These are phyloP conservation scores for Characodon lateralis DNA, from an alignment of 2,797 vertebrate genomes.

Conservation along the genomic window DNA sequence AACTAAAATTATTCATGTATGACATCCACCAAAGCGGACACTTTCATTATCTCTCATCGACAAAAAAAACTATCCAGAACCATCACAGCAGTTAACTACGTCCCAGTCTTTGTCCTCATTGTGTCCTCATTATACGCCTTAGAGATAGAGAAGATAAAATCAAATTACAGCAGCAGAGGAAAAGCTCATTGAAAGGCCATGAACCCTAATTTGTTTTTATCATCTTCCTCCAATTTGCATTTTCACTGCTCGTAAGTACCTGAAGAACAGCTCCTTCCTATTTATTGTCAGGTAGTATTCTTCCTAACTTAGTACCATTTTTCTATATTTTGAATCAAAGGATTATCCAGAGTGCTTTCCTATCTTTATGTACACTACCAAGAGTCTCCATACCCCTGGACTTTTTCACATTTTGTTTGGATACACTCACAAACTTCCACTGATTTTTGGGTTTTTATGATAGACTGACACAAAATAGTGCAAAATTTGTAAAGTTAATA, in stretches of 20 bases:
- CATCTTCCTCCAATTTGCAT: constrained; percentile 11
- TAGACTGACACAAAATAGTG: not conserved
- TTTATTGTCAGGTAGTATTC: not conserved
- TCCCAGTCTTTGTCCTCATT: constrained; percentile 38
- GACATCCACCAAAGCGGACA: not conserved
- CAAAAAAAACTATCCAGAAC: constrained; percentile 19
- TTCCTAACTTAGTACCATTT: not conserved
- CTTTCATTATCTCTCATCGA: not conserved
- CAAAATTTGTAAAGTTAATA: not conserved
- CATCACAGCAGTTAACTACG: constrained; percentile 28
- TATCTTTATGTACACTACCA: not conserved
- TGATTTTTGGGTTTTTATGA: not conserved
- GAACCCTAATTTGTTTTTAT: constrained; percentile 48
- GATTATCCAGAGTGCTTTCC: not conserved
- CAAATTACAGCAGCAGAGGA: constrained; percentile 39
- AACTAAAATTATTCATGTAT: not conserved
- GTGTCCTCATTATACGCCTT: constrained; percentile 40
- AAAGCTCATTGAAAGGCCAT: constrained; percentile 32
- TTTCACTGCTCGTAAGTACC: constrained; percentile 12
- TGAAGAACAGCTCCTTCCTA: not conserved
- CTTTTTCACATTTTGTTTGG: constrained; percentile 1
- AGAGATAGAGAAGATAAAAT: constrained; percentile 49
- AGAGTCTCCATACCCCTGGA: no score
- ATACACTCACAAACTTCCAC: not conserved
- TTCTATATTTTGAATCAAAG: not conserved